Evolutionary conservation across 2,797 vertebrate species (phyloP).

Genomic region (Dermochelys coriacea): DNA sequence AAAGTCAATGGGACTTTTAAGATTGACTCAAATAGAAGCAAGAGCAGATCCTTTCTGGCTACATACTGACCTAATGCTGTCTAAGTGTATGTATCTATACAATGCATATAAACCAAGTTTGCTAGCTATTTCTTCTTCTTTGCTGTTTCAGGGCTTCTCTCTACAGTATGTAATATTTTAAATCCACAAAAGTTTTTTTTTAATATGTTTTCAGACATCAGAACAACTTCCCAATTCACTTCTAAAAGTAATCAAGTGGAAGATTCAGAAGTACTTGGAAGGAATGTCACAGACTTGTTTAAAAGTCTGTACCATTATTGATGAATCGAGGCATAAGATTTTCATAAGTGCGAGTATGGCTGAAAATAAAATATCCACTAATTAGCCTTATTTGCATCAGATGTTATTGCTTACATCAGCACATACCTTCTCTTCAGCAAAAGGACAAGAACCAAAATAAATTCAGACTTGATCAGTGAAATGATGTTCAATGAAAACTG

Average conservation of each 20-base stretch:
- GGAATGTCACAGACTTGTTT: neutral
- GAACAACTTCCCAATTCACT: neutral
- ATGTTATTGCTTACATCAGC: neutral
- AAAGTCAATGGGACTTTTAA: neutral
- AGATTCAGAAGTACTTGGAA: neutral
- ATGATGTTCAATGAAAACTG: neutral
- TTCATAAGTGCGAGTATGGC: neutral
- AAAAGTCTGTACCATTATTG: neutral
- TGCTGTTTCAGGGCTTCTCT: neutral
- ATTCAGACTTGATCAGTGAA: neutral
- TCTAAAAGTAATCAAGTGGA: neutral
- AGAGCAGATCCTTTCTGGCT: neutral
- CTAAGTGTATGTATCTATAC: accelerated
- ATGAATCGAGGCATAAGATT: neutral
- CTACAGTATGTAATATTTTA: neutral
- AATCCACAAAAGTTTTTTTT: neutral
- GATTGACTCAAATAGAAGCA: neutral
- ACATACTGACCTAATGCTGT: neutral
- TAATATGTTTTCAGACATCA: neutral
- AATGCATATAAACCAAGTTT: neutral
- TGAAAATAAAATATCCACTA: neutral
- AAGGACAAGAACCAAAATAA: neutral
- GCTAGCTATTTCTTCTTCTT: neutral
- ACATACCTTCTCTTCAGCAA: neutral
- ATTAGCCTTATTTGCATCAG: neutral